Evolutionary conservation across 2,113 vertebrate genomes (phyloP).

Genomic region (Corythoichthys haematopterus): DNA sequence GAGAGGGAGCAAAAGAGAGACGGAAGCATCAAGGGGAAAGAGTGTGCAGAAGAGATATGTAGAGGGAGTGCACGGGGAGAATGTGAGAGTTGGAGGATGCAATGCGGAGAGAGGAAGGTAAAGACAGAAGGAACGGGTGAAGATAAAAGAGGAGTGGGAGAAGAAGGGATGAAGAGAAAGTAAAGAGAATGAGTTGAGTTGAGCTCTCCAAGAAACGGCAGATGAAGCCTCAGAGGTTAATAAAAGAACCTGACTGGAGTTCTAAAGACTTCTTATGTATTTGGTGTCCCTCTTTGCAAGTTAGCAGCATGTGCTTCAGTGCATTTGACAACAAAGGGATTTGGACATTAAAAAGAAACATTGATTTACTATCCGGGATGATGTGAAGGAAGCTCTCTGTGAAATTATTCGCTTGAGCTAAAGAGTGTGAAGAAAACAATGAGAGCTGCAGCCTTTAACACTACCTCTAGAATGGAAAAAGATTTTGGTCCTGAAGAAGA

Average conservation of each 20-base stretch:
- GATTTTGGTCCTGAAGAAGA: too few species aligned
- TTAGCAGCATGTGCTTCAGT: constrained; percentile 23
- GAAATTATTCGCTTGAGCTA: constrained; percentile 24
- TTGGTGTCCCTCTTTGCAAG: constrained; percentile 18
- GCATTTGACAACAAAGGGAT: constrained; percentile 34
- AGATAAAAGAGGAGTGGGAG: constrained; percentile 28
- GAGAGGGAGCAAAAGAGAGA: constrained; percentile 27
- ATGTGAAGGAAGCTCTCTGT: constrained; percentile 19
- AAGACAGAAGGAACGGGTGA: constrained; percentile 25
- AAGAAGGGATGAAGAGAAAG: constrained; percentile 14
- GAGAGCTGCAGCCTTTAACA: constrained; percentile 33
- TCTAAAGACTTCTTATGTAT: constrained; percentile 34
- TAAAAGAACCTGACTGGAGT: constrained; percentile 54
- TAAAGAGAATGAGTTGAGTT: constrained; percentile 23
- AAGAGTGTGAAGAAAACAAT: constrained; percentile 33
- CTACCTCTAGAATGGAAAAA: constrained; percentile 21
- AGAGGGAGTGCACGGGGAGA: constrained; percentile 26
- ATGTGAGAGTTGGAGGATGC: constrained; percentile 25
- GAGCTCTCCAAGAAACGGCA: constrained; percentile 42
- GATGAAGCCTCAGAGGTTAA: constrained; percentile 56
- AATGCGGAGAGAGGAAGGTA: constrained; percentile 15
- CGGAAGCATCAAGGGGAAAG: constrained; percentile 32
- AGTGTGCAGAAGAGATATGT: constrained; percentile 57
- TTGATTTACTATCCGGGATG: constrained; percentile 31
- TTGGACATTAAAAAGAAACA: constrained; percentile 42